Conservation (phyloP, 2,113 vertebrate genomes). For the Nematolebias whitei region DNA sequence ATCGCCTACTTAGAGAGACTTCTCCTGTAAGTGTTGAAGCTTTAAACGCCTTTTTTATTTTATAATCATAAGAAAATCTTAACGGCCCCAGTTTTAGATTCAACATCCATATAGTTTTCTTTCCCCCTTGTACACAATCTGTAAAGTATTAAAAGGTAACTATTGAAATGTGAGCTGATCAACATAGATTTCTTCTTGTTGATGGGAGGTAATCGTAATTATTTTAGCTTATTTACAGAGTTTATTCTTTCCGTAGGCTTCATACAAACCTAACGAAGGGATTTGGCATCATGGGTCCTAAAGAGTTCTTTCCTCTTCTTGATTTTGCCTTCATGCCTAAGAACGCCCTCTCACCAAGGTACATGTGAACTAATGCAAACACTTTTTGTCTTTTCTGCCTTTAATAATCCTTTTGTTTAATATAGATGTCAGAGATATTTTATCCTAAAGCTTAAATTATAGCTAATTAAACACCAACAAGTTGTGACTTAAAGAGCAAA, state of each 20-base stretch:
- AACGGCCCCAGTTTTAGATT: no score
- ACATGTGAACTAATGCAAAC: slow-evolving; percentile 25
- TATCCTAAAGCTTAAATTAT: no score
- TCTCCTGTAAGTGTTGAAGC: slow-evolving; percentile 84
- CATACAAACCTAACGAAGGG: slow-evolving; percentile 94
- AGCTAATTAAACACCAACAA: no score
- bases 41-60: neutral
- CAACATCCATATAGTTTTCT: no score
- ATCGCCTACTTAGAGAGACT: slow-evolving; percentile 92
- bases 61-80: no score
- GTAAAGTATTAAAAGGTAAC: neutral
- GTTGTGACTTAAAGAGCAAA: no score
- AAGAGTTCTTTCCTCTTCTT: slow-evolving; percentile 95
- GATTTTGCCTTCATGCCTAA: slow-evolving; percentile 98
- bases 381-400: no score
- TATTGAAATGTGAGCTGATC: neutral
- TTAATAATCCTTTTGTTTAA: no score
- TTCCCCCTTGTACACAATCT: no score
- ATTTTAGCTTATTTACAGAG: neutral
- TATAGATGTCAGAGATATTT: no score
- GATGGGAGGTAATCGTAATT: neutral
- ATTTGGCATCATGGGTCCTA: slow-evolving; percentile 94
- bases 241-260: slow-evolving; percentile 77
- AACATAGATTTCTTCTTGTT: neutral
- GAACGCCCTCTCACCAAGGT: slow-evolving; percentile 90